A percentile compares a stretch with the other conserved stretches of the same genome.
These are phyloP conservation scores for Rhabdornis inornatus DNA, from an alignment of 2,113 vertebrate genomes.

Conservation along the genomic window DNA sequence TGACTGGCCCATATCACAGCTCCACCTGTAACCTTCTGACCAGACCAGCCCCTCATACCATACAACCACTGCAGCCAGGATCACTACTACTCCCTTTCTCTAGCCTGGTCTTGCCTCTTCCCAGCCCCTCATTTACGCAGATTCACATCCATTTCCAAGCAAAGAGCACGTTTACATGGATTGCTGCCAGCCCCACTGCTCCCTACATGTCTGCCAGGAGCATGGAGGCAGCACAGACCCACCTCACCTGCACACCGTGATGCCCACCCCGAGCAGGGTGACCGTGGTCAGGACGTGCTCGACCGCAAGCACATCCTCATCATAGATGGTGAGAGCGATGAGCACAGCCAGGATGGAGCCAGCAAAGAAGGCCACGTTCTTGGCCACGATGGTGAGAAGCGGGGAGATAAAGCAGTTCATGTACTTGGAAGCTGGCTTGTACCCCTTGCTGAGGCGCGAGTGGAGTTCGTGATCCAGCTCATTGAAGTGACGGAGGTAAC, in stretches of 20 bases:
- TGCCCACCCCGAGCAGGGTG: conserved; percentile 91
- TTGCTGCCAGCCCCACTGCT: neutral
- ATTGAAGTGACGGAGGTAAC: conserved; percentile 96
- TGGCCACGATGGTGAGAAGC: conserved; percentile 90
- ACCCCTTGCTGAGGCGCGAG: conserved; percentile 94
- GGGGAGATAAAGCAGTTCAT: conserved; percentile 99
- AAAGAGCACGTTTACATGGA: neutral
- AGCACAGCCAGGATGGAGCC: conserved; percentile 96
- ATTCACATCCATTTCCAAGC: neutral
- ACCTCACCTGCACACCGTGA: conserved; percentile 92
- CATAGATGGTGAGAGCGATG: conserved; percentile 95
- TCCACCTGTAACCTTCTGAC: neutral
- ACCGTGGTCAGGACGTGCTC: conserved; percentile 95
- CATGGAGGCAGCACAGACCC: neutral
- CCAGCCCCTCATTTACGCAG: neutral
- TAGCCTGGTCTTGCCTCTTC: neutral
- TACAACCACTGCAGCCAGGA: neutral
- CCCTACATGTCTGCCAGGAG: neutral
- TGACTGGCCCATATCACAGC: neutral
- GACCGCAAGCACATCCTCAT: conserved; percentile 92
- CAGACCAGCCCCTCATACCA: neutral
- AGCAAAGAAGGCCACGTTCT: conserved; percentile 96
- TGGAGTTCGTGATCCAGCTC: conserved; percentile 96
- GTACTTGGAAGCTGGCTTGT: conserved; percentile 96
- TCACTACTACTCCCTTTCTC: neutral